Conservation (phyloP, 2,888 invertebrate species). For the Cyclophora punctaria region DNA sequence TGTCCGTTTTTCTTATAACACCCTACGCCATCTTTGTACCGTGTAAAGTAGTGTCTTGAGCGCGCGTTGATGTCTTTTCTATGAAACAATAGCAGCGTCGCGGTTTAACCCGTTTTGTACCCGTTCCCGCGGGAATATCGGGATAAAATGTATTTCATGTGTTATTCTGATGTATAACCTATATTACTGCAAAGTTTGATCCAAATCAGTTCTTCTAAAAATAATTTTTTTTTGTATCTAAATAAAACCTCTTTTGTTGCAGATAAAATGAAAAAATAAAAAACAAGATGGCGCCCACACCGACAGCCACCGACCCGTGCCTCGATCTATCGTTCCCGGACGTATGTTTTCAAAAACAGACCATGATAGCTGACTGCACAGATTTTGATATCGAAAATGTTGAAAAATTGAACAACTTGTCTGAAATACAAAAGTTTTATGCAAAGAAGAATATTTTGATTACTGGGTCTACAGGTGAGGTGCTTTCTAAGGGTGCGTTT, state of each 20-base stretch:
- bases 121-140: too few relatives aligned
- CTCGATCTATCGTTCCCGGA: slow-evolving; percentile 4
- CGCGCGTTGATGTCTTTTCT: too few relatives aligned
- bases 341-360: not conserved
- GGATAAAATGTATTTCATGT: too few relatives aligned
- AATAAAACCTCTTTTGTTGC: slow-evolving; percentile 3
- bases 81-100: too few relatives aligned
- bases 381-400: slow-evolving; percentile 22
- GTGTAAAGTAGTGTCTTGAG: too few relatives aligned
- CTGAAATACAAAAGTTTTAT: slow-evolving; percentile 75
- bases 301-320: slow-evolving; percentile 8
- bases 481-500: not conserved
- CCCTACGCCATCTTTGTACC: too few relatives aligned
- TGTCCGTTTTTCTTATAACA: too few relatives aligned
- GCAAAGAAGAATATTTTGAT: slow-evolving; percentile 74
- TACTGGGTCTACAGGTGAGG: slow-evolving; percentile 76
- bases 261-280: slow-evolving; percentile 23
- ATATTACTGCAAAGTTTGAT: too few relatives aligned
- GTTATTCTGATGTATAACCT: too few relatives aligned
- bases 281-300: slow-evolving; percentile 26
- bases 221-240: slow-evolving; percentile 20
- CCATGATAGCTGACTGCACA: slow-evolving; percentile 3
- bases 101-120: too few relatives aligned
- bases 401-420: slow-evolving; percentile 36
- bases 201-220: not conserved